Conservation (phyloP, 2,797 vertebrate species). For the Passerculus sandwichensis region DNA sequence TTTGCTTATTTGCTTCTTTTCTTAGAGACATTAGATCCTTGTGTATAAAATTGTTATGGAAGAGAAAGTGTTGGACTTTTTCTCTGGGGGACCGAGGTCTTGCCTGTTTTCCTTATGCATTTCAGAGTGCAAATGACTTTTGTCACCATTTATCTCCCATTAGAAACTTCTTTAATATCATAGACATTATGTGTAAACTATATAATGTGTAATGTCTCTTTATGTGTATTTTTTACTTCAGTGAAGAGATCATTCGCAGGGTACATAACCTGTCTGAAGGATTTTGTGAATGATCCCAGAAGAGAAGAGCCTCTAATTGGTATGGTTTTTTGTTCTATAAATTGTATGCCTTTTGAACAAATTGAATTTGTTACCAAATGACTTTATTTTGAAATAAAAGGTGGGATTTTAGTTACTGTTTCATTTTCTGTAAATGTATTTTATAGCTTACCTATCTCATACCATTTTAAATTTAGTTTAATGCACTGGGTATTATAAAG, state of each 20-base stretch:
- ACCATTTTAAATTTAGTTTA: not conserved
- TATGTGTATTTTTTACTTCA: not conserved
- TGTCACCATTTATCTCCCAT: not conserved
- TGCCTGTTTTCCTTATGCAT: not conserved
- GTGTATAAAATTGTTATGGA: not conserved
- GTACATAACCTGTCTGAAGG: constrained; percentile 49
- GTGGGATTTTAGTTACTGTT: not conserved
- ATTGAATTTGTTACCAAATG: not conserved
- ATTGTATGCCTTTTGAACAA: not conserved
- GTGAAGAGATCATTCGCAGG: constrained; percentile 1
- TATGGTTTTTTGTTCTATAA: constrained; percentile 6
- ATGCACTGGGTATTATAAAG: not conserved
- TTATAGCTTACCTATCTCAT: not conserved
- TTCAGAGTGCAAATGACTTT: not conserved
- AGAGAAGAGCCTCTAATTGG: constrained; percentile 68
- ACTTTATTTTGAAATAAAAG: not conserved
- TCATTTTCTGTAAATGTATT: not conserved
- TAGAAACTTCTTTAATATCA: not conserved
- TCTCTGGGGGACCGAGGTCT: not conserved
- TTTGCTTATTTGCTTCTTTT: not conserved
- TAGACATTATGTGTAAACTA: not conserved
- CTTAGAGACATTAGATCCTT: not conserved
- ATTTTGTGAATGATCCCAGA: constrained; percentile 62
- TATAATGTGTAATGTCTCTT: not conserved
- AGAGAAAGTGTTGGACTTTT: not conserved